These are phyloP conservation scores for Hetaerina titia DNA, from an alignment of 2,888 invertebrate genomes.

Conservation along the genomic window DNA sequence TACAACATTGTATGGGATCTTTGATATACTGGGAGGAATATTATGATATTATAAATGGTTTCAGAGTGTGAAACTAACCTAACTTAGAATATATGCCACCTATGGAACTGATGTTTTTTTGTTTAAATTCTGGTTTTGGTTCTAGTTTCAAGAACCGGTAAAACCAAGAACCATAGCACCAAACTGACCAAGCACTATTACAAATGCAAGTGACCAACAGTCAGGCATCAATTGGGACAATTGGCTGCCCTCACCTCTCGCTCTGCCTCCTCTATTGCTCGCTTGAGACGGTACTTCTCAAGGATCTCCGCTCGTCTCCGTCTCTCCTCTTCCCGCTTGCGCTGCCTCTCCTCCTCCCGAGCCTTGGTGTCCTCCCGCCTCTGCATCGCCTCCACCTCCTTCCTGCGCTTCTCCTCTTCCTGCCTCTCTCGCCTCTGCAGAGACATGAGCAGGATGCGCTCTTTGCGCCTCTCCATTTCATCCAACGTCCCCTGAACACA, in stretches of 20 bases:
- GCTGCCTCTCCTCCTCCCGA: slow-evolving; percentile 86
- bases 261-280: slow-evolving; percentile 94
- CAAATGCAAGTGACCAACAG: no score
- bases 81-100: no score
- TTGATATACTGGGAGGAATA: no score
- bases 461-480: slow-evolving; percentile 96
- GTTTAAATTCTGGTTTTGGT: no score
- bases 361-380: slow-evolving; percentile 87
- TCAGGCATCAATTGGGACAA: no score
- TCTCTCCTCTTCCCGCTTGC: slow-evolving; percentile 89
- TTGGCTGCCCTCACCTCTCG: slow-evolving; percentile 78
- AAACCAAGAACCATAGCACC: no score
- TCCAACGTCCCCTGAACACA: slow-evolving; percentile 86
- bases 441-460: slow-evolving; percentile 93
- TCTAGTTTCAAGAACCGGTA: no score
- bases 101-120: no score
- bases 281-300: slow-evolving; percentile 95
- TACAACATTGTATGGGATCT: no score
- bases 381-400: slow-evolving; percentile 89
- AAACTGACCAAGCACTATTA: no score
- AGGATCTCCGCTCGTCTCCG: slow-evolving; percentile 92
- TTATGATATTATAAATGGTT: no score
- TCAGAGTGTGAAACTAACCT: no score
- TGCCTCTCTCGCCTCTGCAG: slow-evolving; percentile 94
- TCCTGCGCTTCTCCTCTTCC: slow-evolving; percentile 90